Base-by-base conservation (phyloP, 2,113 vertebrate genomes). In the Serinus canaria region DNA sequence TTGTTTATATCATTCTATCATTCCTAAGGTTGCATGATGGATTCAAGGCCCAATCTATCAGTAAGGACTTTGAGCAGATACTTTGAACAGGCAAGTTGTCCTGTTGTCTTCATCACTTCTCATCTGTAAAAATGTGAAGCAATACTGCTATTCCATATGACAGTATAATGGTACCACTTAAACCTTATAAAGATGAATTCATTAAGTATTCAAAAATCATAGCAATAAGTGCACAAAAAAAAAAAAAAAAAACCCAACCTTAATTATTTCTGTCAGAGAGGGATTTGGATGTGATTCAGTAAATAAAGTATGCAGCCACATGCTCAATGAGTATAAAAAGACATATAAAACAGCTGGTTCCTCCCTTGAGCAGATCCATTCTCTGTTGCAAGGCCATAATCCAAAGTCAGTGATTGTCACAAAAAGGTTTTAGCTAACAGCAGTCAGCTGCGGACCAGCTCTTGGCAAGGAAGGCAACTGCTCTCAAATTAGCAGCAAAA, bases 321-420 rank as follows among this genome's bases (percentile, higher is more conserved):
- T 79, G 67, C 70, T 87, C 74, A 82, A 43, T 66, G n/a, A 76
- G 30, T 69, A 87, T 58, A 83, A 79, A 95, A 95, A 89, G 70
- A 69, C 41, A n/a, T 79, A 66, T 30, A 58, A 83, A 89, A 91
- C 91, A 94, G 62, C 84, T 79, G 78, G 81, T 73, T 91, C 55
- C 46, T 85, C 84, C 66, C 87, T 73, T 64, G 35, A 91, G 89
- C 58, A 92, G 41, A 80, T 73, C 58, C 77, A 76, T 76, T 82
- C 56, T 94, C 46, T 59, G 24, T 83, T 89, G 46, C 63, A 66
- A 82, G 74, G 75, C 70, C 74, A 7, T 91, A 46, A 83, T 92
- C 67, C 81, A 90, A 82, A 94, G 43, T 68, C 67, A 83, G 53
- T 39, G 70, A 66, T 64, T 76, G 66, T 44, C 90, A 87, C 74